phyloP scores from a whole-genome alignment of 2,113 vertebrate species.

The Phodopus roborovskii region DNA sequence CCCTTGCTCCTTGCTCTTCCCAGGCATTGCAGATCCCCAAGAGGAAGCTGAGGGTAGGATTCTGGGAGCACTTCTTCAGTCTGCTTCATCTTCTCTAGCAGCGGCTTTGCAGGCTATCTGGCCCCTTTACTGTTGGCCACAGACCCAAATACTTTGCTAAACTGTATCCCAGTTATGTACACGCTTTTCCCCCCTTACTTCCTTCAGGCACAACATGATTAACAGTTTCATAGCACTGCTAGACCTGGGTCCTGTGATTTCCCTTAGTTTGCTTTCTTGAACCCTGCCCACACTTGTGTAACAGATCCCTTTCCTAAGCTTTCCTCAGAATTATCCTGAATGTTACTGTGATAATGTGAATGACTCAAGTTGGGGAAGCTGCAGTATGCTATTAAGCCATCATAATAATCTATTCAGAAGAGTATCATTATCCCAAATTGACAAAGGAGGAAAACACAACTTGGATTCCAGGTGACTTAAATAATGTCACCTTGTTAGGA shows the following conservation, averaged over 20 bases:
- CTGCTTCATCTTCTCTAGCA: background rate
- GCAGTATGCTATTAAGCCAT: constrained; percentile 38
- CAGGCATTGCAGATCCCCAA: background rate
- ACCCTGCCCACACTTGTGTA: background rate
- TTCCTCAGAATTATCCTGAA: constrained; percentile 35
- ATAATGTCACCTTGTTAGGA: background rate
- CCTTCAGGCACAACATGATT: background rate
- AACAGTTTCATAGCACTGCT: background rate
- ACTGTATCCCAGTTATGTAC: background rate
- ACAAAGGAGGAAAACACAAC: constrained; percentile 39
- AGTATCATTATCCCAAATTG: constrained; percentile 44
- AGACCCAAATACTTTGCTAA: background rate
- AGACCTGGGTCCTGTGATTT: background rate
- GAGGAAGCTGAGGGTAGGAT: background rate
- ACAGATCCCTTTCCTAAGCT: constrained; percentile 50
- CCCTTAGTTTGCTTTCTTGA: constrained; percentile 54
- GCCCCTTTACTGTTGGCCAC: background rate
- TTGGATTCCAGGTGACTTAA: background rate
- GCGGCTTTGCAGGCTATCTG: background rate
- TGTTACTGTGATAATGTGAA: constrained; percentile 16
- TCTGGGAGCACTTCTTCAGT: background rate
- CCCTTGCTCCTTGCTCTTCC: background rate
- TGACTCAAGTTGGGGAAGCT: constrained; percentile 58
- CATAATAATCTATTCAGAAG: constrained; percentile 62
- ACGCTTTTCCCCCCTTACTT: background rate